Evolutionary conservation across 2,797 vertebrate genomes (phyloP), one percentile per base, ranked within the genome.

Genomic region (Molossus molossus): DNA sequence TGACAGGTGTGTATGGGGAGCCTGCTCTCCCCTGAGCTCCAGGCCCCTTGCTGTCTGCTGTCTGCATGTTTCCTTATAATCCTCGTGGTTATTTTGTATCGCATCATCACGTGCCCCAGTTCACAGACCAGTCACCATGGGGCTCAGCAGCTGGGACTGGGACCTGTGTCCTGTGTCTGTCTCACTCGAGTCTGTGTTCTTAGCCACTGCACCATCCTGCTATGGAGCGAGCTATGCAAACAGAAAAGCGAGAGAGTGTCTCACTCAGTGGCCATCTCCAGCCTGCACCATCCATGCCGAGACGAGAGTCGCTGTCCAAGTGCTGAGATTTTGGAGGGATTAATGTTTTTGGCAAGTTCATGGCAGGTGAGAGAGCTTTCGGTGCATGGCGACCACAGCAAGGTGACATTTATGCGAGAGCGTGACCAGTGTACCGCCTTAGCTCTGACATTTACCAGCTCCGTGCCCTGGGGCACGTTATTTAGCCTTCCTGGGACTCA

Each of bases 351-450:
- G n/a, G 25, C 18, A 50, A 76, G 23, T 33, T 65, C 17, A 8
- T 18, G 45, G 25, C 27, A 0, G 18, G 9, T 40, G 58, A 65
- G n/a, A 29, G 69, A 92, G 72, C 13, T 37, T 17, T n/a, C 8
- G 1, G 9, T 90, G 13, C 76, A 50, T 13, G 48, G 58, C 10
- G 4, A 18, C 90, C 17, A 20, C 23, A 58, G 69, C 62, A 69
- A 1, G 17, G 20, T 55, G 75, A 13, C 8, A 18, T 20, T 1
- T 50, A 29, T 48, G 67, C 9, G 40, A 73, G 4, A 50, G 18
- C 23, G 10, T 18, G 11, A 13, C 1, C 27, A 60, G 23, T 9
- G 11, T 8, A 2, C 11, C 40, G 0, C 37, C 40, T 65, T 69
- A 33, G 10, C 29, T n/a, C 37, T 86, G 58, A 57, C 5, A 10